Base-by-base conservation (phyloP, 2,113 vertebrate species). In the Phodopus roborovskii region DNA sequence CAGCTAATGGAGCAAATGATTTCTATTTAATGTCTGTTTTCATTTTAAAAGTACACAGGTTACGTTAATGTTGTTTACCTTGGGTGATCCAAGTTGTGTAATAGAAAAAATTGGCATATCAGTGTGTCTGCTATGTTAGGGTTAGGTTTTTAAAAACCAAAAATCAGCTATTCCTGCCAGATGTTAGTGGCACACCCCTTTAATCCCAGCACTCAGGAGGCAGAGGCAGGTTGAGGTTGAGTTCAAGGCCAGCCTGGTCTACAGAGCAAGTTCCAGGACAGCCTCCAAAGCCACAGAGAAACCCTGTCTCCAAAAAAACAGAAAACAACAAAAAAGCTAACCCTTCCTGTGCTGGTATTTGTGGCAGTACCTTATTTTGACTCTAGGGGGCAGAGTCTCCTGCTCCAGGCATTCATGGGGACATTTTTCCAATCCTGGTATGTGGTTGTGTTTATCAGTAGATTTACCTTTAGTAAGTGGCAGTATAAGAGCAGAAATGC, bases 361-460 rank as follows among this genome's bases (percentile, higher is more conserved):
- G 60, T 36, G 7, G 64, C 90, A 96, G 0, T 97, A 15, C 50
- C 71, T 92, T 73, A 30, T 81, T 64, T 0, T 84, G 71, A 77
- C 95, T 70, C 95, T 97, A 97, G 97, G 33, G 97, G 97, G 95
- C 94, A 45, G 16, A 73, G 82, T 53, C 53, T 77, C 95, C 75
- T 60, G 2, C 42, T 85, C 12, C 91, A 73, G 75, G 66, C 33
- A 77, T 56, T 58, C 24, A 20, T 53, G 11, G n/a, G 20, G 77
- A 74, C 56, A 19, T 4, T 95, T 93, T 91, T 92, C 60, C 28
- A 96, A 16, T 30, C 28, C 60, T 87, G 28, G 58, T 94, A 77
- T 45, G 17, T 45, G 20, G 17, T 95, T 92, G 88, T 93, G 78
- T 91, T 86, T 95, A 39, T 84, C 64, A 77, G 48, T 92, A 85